phyloP scores from a whole-genome alignment of 2,888 invertebrate species.

The Ophion slaviceki region DNA sequence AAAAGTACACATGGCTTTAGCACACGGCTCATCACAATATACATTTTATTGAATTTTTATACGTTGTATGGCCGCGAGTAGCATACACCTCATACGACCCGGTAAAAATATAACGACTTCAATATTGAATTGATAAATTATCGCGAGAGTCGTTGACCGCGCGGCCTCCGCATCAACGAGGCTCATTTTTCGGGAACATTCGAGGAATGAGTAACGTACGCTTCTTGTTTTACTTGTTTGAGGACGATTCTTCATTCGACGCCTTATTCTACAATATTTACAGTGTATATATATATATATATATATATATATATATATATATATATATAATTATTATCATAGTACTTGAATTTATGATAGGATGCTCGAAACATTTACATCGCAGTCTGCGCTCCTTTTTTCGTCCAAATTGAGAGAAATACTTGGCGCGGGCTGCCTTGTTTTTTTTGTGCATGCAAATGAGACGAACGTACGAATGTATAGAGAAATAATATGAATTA shows the following conservation, averaged over 20 bases:
- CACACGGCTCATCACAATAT: conserved; percentile 78
- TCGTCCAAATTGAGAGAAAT: conserved; percentile 33
- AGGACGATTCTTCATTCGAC: conserved; percentile 34
- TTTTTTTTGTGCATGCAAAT: conserved; percentile 48
- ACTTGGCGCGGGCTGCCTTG: conserved; percentile 35
- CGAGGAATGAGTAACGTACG: conserved; percentile 27
- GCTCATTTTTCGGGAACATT: background rate
- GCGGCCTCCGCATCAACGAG: background rate
- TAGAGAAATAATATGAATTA: conserved; percentile 8
- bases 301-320: no score
- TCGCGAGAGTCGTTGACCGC: background rate
- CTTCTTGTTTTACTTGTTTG: conserved; percentile 35
- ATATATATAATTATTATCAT: conserved; percentile 2
- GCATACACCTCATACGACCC: conserved; percentile 11
- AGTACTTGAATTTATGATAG: conserved; percentile 42
- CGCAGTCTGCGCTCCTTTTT: conserved; percentile 7
- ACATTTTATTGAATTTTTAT: conserved; percentile 70
- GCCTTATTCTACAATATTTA: conserved; percentile 63
- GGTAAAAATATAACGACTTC: conserved; percentile 61
- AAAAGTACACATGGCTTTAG: conserved; percentile 42
- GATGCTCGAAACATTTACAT: conserved; percentile 43
- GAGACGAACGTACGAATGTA: conserved; percentile 14
- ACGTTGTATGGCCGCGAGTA: conserved; percentile 46
- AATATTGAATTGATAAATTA: background rate
- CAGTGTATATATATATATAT: conserved; percentile 52